Evolutionary conservation across 1,140 invertebrate species (phyloP).

Genomic region (Scylla paramamosain): DNA sequence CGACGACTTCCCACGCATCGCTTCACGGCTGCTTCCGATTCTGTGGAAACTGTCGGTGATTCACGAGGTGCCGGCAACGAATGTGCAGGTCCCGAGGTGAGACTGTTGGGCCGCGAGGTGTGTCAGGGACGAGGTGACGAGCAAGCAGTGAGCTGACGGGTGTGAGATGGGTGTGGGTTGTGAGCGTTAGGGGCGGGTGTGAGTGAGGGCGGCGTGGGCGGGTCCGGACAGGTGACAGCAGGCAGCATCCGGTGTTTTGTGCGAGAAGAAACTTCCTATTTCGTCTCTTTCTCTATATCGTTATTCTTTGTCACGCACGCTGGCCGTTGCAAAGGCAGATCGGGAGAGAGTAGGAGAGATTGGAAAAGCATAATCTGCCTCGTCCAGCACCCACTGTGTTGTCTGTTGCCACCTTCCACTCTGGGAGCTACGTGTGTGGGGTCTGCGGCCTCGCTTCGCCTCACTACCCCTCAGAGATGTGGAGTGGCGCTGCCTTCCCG

Average conservation of each 20-base stretch:
- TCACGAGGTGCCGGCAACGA: not conserved
- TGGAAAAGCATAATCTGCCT: not conserved
- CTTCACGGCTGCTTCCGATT: slow-evolving; percentile 46
- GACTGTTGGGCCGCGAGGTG: not conserved
- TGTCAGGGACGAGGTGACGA: not conserved
- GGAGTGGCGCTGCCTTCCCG: not conserved
- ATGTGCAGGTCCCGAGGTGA: not conserved
- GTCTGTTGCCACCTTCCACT: not conserved
- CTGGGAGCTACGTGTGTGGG: not conserved
- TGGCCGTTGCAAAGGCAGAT: slow-evolving; percentile 35
- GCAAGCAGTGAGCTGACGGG: not conserved
- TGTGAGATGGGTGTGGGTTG: not conserved
- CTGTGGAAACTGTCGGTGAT: slow-evolving; percentile 22
- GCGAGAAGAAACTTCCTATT: slow-evolving; percentile 64
- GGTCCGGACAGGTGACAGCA: slow-evolving; percentile 52
- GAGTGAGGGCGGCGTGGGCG: slow-evolving; percentile 15
- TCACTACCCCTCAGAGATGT: not conserved
- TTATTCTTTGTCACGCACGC: slow-evolving; percentile 26
- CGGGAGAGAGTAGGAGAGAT: not conserved
- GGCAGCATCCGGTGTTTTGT: slow-evolving; percentile 60
- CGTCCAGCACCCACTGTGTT: not conserved
- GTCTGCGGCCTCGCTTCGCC: slow-evolving; percentile 2
- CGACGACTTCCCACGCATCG: slow-evolving; percentile 52
- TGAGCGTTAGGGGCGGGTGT: not conserved
- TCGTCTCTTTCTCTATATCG: slow-evolving; percentile 50